phyloP scores from a whole-genome alignment of 1,140 invertebrate species.

The Drosophila kanapiae region DNA sequence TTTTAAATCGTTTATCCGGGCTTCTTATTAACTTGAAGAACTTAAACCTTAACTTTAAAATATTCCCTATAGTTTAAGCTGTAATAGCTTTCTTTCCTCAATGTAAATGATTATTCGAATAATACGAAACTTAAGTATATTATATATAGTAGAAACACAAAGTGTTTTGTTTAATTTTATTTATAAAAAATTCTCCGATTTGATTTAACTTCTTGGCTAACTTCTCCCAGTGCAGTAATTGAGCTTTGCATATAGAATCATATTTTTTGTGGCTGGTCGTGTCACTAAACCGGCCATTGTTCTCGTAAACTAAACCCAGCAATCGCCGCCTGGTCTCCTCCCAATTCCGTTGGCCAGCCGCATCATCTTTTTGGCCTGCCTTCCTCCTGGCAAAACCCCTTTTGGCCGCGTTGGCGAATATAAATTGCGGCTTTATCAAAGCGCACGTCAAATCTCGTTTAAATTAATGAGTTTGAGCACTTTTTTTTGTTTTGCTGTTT shows the following conservation, averaged over 20 bases:
- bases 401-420: constrained; percentile 66
- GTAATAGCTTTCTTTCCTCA: too few species aligned
- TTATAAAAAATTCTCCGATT: too few species aligned
- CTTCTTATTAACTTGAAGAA: too few species aligned
- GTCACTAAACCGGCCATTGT: constrained; percentile 73
- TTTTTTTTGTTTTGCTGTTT: constrained; percentile 66
- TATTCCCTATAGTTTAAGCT: too few species aligned
- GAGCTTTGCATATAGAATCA: constrained; percentile 58
- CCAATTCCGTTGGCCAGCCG: constrained; percentile 5
- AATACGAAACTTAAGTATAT: too few species aligned
- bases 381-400: constrained; percentile 11
- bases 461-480: constrained; percentile 85
- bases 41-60: too few species aligned
- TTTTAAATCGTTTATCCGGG: background rate
- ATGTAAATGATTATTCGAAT: too few species aligned
- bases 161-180: too few species aligned
- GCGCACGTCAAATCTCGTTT: constrained; percentile 85
- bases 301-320: constrained; percentile 76
- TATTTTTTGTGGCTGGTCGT: constrained; percentile 51
- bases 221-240: constrained; percentile 66
- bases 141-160: too few species aligned
- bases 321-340: constrained; percentile 58
- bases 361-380: constrained; percentile 6
- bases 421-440: constrained; percentile 85
- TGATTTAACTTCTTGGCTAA: too few species aligned